Conservation (phyloP, 2,113 vertebrate genomes). For the Entosphenus tridentatus region DNA sequence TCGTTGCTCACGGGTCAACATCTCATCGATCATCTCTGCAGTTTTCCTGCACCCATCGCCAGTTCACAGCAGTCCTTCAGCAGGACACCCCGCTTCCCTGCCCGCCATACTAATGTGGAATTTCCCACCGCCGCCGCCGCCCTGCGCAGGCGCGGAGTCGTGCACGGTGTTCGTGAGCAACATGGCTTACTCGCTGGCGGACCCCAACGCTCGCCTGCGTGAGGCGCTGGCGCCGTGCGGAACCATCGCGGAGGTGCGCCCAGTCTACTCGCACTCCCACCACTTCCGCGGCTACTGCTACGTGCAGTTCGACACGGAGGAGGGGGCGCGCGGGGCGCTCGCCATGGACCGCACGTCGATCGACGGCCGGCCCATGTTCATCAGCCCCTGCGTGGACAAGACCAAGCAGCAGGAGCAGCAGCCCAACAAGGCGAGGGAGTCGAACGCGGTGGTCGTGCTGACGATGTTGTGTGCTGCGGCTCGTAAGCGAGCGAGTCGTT, state of each 20-base stretch:
- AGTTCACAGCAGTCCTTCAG: too few relatives aligned
- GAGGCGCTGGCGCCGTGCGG: conserved; percentile 49
- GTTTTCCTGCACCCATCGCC: too few relatives aligned
- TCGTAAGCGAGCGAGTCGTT: too few relatives aligned
- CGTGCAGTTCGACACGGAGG: conserved; percentile 44
- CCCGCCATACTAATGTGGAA: too few relatives aligned
- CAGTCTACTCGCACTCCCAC: conserved; percentile 41
- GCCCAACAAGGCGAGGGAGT: too few relatives aligned
- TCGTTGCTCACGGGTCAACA: too few relatives aligned
- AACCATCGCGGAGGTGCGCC: conserved; percentile 39
- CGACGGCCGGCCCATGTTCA: conserved; percentile 74
- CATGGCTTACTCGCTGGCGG: conserved; percentile 43
- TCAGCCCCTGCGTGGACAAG: conserved; percentile 84
- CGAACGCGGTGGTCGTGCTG: too few relatives aligned
- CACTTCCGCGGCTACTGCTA: conserved; percentile 72
- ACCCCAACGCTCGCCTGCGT: conserved; percentile 40
- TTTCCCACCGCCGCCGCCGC: too few relatives aligned
- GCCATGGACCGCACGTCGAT: conserved; percentile 43
- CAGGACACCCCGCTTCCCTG: too few relatives aligned
- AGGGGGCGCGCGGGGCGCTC: conserved; percentile 36
- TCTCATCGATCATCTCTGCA: too few relatives aligned
- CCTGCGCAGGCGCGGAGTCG: too few relatives aligned
- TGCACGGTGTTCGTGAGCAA: conserved; percentile 81
- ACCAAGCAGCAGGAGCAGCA: conserved; percentile 36
- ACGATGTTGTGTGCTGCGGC: too few relatives aligned